phyloP scores from a whole-genome alignment of 2,797 vertebrate species.

The Fringilla coelebs region DNA sequence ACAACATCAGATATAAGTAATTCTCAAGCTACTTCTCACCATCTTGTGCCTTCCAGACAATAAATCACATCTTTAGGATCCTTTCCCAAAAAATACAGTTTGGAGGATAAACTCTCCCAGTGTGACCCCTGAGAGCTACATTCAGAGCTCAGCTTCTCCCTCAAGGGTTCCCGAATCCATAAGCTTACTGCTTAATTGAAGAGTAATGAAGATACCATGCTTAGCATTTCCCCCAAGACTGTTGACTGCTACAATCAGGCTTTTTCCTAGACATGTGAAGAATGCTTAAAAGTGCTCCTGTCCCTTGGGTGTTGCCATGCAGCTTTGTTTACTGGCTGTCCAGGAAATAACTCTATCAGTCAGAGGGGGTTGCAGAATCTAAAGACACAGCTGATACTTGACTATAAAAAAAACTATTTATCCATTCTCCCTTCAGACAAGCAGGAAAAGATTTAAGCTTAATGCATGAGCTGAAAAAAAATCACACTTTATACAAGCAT shows the following conservation, averaged over 20 bases:
- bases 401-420: neutral
- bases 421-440: neutral
- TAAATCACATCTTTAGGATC: neutral
- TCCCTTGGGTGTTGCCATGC: neutral
- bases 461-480: neutral
- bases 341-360: neutral
- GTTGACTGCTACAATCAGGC: neutral
- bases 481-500: neutral
- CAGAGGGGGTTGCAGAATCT: neutral
- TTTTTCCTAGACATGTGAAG: slow-evolving; percentile 4
- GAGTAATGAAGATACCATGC: slow-evolving; percentile 42
- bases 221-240: slow-evolving; percentile 23
- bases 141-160: neutral
- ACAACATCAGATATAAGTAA: neutral
- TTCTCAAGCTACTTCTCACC: neutral
- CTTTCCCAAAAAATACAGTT: neutral
- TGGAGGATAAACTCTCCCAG: neutral
- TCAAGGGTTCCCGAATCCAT: neutral
- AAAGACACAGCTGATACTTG: neutral
- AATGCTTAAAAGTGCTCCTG: neutral
- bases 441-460: neutral
- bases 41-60: neutral
- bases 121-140: neutral
- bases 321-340: slow-evolving; percentile 17
- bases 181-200: slow-evolving; percentile 36